A percentile compares a stretch with the other conserved stretches of the same genome.
Conservation (phyloP, 2,888 invertebrate genomes). For the Lasioglossum lativentre region DNA sequence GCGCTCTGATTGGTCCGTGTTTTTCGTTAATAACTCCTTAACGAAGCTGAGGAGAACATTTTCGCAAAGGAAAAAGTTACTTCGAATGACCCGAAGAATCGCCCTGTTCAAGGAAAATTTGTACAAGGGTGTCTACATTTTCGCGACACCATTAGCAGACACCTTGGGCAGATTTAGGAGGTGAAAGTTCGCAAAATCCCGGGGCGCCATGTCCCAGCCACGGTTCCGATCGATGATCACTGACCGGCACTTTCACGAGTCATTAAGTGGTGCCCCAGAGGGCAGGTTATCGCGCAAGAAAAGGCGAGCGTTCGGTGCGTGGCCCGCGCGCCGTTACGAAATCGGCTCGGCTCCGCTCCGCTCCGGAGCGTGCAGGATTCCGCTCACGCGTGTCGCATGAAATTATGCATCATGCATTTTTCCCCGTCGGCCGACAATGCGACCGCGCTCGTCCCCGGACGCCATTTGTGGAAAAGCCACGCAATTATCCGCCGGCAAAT, state of each 20-base stretch:
- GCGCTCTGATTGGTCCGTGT: no score
- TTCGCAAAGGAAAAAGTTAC: no score
- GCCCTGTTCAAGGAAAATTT: no score
- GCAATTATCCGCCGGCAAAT: conserved; percentile 83
- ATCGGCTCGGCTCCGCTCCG: background rate
- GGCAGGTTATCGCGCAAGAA: conserved; percentile 18
- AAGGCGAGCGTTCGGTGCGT: conserved; percentile 24
- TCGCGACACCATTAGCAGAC: no score
- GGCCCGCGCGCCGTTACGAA: conserved; percentile 6
- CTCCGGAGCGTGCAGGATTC: conserved; percentile 66
- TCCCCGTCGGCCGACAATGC: conserved; percentile 55
- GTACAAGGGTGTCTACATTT: no score
- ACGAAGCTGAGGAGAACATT: no score
- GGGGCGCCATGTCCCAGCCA: conserved; percentile 1
- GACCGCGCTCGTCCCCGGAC: conserved; percentile 57
- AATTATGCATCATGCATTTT: conserved; percentile 73
- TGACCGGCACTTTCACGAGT: conserved; percentile 18
- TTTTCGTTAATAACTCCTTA: no score
- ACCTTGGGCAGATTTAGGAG: background rate
- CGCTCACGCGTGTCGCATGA: conserved; percentile 73
- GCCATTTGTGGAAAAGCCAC: conserved; percentile 82
- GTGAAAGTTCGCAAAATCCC: background rate
- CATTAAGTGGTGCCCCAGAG: background rate
- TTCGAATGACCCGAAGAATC: no score
- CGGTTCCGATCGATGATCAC: conserved; percentile 1